Conservation (phyloP, 2,888 invertebrate species). For the Dynastes hyllus region DNA sequence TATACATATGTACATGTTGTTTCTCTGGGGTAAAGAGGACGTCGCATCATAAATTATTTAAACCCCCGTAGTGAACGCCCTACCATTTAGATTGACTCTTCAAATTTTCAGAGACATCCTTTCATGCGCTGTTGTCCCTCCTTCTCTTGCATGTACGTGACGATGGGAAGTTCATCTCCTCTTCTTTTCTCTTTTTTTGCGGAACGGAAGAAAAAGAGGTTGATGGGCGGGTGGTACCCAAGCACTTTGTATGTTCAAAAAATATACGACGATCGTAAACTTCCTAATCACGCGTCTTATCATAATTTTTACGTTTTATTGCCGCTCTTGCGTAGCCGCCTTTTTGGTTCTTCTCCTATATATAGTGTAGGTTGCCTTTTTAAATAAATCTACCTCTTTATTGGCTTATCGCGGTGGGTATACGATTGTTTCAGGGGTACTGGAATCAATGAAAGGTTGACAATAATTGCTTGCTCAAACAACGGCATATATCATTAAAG, state of each 20-base stretch:
- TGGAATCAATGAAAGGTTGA: not conserved
- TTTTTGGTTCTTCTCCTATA: not conserved
- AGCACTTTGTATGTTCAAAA: slow-evolving; percentile 9
- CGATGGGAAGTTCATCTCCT: not conserved
- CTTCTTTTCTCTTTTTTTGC: not conserved
- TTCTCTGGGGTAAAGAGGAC: slow-evolving; percentile 25
- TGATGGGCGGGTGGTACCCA: not conserved
- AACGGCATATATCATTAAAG: too few relatives aligned
- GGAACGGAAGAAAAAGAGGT: not conserved
- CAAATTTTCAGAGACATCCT: slow-evolving; percentile 44
- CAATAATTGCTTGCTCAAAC: too few relatives aligned
- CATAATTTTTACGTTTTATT: slow-evolving; percentile 42
- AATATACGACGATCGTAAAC: slow-evolving; percentile 40
- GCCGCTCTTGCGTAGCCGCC: not conserved
- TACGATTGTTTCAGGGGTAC: not conserved
- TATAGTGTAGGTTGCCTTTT: not conserved
- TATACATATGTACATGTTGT: slow-evolving; percentile 13
- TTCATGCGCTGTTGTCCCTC: slow-evolving; percentile 12
- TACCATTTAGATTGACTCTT: slow-evolving; percentile 46
- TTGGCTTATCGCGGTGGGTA: not conserved
- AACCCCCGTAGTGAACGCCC: slow-evolving; percentile 42
- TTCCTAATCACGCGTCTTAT: slow-evolving; percentile 39
- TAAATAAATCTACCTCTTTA: not conserved
- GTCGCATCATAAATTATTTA: slow-evolving; percentile 38
- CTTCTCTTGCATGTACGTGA: not conserved